Percentiles rank a stretch among this genome's conserved stretches.
Conservation (phyloP, 1,140 invertebrate species). For the Drosophila sechellia region DNA sequence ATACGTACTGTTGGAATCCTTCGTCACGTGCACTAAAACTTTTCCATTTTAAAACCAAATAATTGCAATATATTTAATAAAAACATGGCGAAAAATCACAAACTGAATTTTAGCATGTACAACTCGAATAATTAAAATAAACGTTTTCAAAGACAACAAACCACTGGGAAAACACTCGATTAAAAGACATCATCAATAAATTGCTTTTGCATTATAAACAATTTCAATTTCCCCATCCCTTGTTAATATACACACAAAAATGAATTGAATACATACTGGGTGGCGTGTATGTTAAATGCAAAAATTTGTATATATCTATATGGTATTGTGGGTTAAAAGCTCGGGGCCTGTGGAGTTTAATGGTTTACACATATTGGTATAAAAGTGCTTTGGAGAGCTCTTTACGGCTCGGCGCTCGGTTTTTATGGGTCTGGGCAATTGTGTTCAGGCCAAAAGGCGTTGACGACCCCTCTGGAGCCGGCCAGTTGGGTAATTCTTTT, state of each 20-base stretch:
- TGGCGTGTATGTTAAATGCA: conserved; percentile 32
- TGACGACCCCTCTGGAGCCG: conserved; percentile 37
- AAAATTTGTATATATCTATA: conserved; percentile 44
- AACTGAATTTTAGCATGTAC: conserved; percentile 17
- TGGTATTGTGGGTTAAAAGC: conserved; percentile 23
- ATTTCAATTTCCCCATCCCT: conserved; percentile 30
- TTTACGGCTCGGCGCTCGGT: conserved; percentile 33
- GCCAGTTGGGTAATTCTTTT: conserved; percentile 33
- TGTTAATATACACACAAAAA: conserved; percentile 53
- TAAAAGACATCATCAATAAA: conserved; percentile 72
- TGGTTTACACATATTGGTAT: conserved; percentile 39
- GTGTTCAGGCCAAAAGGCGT: conserved; percentile 40
- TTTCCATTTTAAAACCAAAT: conserved; percentile 3
- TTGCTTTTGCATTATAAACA: conserved; percentile 63
- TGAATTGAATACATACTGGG: conserved; percentile 62
- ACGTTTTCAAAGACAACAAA: conserved; percentile 63
- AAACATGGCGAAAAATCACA: conserved; percentile 15
- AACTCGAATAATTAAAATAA: conserved; percentile 74
- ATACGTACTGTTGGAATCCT: conserved; percentile 35
- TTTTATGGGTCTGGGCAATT: conserved; percentile 45
- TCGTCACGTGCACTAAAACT: not conserved
- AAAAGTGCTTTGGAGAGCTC: conserved; percentile 48
- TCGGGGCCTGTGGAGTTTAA: conserved; percentile 36
- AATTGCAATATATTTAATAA: conserved; percentile 13
- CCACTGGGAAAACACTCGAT: conserved; percentile 40